Percentiles rank a stretch among this genome's conserved stretches.
These are phyloP conservation scores for Cryptophagus acutangulus DNA, from an alignment of 2,888 invertebrate genomes.

Conservation along the genomic window DNA sequence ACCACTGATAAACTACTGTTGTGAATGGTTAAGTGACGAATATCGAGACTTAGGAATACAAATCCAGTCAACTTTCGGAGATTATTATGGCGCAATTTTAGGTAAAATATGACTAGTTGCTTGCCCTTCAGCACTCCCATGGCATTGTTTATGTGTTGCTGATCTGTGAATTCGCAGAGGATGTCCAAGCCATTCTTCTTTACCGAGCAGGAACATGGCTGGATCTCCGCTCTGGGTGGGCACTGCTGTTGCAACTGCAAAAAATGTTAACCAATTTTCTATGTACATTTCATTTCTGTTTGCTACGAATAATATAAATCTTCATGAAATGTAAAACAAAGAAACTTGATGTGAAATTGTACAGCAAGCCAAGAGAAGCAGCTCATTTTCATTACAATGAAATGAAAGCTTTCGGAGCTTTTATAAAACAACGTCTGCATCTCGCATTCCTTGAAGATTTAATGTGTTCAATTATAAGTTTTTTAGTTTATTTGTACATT, in stretches of 20 bases:
- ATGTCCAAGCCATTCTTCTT: conserved; percentile 87
- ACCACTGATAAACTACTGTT: conserved; percentile 84
- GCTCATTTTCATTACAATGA: too few species aligned
- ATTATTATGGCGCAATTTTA: conserved; percentile 82
- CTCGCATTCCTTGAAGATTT: too few species aligned
- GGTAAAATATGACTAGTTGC: conserved; percentile 77
- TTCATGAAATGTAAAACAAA: too few species aligned
- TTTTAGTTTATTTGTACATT: too few species aligned
- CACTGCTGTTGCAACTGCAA: conserved; percentile 61
- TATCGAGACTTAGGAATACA: conserved; percentile 81
- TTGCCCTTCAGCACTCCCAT: conserved; percentile 79
- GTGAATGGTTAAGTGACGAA: conserved; percentile 82
- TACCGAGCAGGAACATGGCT: conserved; percentile 77
- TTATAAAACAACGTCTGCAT: too few species aligned
- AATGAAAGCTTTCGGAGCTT: too few species aligned
- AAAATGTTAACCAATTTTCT: too few species aligned
- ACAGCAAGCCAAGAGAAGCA: too few species aligned
- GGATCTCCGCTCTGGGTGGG: conserved; percentile 67
- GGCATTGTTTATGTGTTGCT: conserved; percentile 70
- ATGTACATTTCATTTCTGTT: too few species aligned
- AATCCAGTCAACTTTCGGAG: conserved; percentile 80
- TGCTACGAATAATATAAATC: too few species aligned
- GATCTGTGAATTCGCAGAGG: conserved; percentile 81
- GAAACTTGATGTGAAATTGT: too few species aligned
- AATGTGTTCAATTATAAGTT: too few species aligned